phyloP scores from a whole-genome alignment of 2,888 invertebrate genomes.

The Acanthoscelides obtectus region DNA sequence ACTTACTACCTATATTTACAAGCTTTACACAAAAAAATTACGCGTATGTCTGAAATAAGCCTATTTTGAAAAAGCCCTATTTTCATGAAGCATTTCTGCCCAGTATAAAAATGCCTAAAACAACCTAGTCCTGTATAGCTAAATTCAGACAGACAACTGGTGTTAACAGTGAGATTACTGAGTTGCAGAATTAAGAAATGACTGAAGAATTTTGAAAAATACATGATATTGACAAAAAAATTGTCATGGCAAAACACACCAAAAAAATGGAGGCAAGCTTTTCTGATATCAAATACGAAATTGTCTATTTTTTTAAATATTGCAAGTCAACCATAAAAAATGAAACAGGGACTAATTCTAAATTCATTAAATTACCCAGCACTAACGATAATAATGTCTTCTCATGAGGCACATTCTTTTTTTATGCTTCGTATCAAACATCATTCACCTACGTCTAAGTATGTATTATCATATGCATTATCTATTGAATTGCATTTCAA shows the following conservation, averaged over 20 bases:
- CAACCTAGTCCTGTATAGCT: background rate
- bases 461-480: background rate
- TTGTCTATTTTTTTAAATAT: too few species aligned
- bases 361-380: background rate
- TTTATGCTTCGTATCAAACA: background rate
- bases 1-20: slow-evolving; percentile 28
- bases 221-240: too few species aligned
- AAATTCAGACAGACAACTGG: background rate
- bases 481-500: background rate
- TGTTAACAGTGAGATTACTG: background rate
- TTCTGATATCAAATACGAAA: too few species aligned
- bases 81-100: background rate
- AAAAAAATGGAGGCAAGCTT: too few species aligned
- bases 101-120: background rate
- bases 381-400: background rate
- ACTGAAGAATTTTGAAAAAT: too few species aligned
- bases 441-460: background rate
- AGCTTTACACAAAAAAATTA: slow-evolving; percentile 13
- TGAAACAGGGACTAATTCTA: background rate
- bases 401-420: background rate
- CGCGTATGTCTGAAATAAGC: background rate
- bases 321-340: background rate
- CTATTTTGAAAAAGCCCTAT: background rate
- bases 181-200: background rate
- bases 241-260: too few species aligned